Percentiles rank a stretch among this genome's conserved stretches.
These are phyloP conservation scores for Gymnocheta viridis DNA, from an alignment of 2,888 invertebrate genomes.

Conservation along the genomic window DNA sequence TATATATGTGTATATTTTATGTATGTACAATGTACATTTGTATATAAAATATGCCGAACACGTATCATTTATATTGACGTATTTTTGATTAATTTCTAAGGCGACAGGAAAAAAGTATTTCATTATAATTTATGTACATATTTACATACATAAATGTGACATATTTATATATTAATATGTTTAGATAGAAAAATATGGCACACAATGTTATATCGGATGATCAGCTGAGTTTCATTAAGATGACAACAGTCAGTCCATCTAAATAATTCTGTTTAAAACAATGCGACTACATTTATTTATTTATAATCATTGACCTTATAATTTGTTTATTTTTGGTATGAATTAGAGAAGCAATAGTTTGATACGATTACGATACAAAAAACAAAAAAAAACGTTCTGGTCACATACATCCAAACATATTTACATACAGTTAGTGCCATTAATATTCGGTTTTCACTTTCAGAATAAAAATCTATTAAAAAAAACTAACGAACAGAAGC, in stretches of 20 bases:
- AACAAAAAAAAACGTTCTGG: neutral
- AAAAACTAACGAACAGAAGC: too few relatives aligned
- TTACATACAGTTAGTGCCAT: too few relatives aligned
- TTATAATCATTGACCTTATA: conserved; percentile 13
- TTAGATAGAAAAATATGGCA: conserved; percentile 15
- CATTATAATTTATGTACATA: conserved; percentile 6
- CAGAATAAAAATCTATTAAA: too few relatives aligned
- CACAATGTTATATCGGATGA: conserved; percentile 25
- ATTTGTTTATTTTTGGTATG: neutral
- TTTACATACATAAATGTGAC: neutral
- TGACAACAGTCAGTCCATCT: conserved; percentile 1
- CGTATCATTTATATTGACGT: conserved; percentile 49
- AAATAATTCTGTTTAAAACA: neutral
- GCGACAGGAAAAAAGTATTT: conserved; percentile 57
- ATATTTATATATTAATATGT: too few relatives aligned
- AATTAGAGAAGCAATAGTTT: conserved; percentile 1
- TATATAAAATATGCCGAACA: conserved; percentile 52
- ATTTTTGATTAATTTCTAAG: conserved; percentile 48
- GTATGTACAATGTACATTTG: neutral
- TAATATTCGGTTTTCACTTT: too few relatives aligned
- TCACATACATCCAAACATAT: too few relatives aligned
- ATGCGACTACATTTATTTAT: neutral
- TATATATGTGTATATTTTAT: neutral
- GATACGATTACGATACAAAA: neutral
- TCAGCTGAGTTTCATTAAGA: conserved; percentile 4